Evolutionary conservation across 2,888 invertebrate species (phyloP).

Genomic region (Mactromeris polynyma): DNA sequence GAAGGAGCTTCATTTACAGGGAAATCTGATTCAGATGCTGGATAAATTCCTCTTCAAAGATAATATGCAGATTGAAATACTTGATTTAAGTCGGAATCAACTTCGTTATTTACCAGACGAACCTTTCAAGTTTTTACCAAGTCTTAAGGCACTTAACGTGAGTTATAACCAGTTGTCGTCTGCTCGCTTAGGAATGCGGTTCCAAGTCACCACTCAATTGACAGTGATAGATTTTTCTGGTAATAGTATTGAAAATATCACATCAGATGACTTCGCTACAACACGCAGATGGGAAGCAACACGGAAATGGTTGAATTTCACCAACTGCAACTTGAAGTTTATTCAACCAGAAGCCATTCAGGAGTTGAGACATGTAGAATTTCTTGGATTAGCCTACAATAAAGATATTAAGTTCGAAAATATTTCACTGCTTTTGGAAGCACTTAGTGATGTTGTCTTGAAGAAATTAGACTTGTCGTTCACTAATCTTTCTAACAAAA

Average conservation of each 20-base stretch:
- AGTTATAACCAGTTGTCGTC: conserved; percentile 77
- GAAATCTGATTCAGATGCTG: conserved; percentile 73
- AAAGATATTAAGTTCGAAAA: conserved; percentile 64
- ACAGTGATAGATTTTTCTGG: conserved; percentile 77
- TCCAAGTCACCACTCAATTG: conserved; percentile 77
- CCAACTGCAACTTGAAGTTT: conserved; percentile 75
- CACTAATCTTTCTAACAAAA: conserved; percentile 66
- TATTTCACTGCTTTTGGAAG: conserved; percentile 68
- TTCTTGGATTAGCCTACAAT: conserved; percentile 76
- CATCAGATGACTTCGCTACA: conserved; percentile 73
- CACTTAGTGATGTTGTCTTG: conserved; percentile 69
- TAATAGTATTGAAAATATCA: conserved; percentile 72
- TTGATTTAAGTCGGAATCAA: conserved; percentile 79
- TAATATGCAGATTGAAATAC: conserved; percentile 68
- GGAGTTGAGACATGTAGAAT: conserved; percentile 66
- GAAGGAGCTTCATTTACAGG: conserved; percentile 61
- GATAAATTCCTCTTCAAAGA: conserved; percentile 74
- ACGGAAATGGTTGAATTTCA: conserved; percentile 77
- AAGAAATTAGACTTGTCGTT: conserved; percentile 69
- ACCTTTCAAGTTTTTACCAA: conserved; percentile 72
- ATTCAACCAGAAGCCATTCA: conserved; percentile 74
- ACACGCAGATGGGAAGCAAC: conserved; percentile 74
- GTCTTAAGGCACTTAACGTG: conserved; percentile 76
- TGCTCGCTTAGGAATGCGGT: conserved; percentile 74
- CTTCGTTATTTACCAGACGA: conserved; percentile 73